Percentiles rank a stretch among this genome's conserved stretches.
These are phyloP conservation scores for Ochropleura leucogaster DNA, from an alignment of 2,888 invertebrate genomes.

Conservation along the genomic window DNA sequence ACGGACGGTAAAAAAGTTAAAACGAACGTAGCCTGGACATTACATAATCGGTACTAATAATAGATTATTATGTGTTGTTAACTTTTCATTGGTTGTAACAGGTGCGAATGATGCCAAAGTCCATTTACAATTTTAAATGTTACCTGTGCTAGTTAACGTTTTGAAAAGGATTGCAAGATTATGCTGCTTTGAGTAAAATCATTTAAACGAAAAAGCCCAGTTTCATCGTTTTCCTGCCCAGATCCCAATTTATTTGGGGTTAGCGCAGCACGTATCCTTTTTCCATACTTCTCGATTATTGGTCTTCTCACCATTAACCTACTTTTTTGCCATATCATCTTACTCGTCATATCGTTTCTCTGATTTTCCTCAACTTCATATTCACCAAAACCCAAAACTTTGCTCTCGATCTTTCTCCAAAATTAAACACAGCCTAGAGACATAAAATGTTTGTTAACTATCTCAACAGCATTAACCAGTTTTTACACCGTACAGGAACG, in stretches of 20 bases:
- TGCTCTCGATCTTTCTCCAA: no score
- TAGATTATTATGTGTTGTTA: slow-evolving; percentile 24
- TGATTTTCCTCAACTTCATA: no score
- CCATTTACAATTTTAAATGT: not conserved
- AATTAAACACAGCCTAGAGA: not conserved
- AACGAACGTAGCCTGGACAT: slow-evolving; percentile 17
- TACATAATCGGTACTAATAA: slow-evolving; percentile 25
- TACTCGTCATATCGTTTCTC: no score
- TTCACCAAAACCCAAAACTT: no score
- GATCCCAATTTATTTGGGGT: no score
- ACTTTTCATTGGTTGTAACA: slow-evolving; percentile 7
- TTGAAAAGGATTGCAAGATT: not conserved
- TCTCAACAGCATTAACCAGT: not conserved
- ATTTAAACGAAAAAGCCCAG: not conserved
- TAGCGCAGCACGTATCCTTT: no score
- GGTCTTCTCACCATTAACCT: no score
- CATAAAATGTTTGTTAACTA: not conserved
- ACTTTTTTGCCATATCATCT: no score
- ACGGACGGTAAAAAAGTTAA: slow-evolving; percentile 37
- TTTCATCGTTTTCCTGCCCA: no score
- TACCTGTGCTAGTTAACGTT: not conserved
- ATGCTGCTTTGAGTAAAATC: not conserved
- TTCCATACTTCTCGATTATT: no score
- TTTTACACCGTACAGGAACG: not conserved
- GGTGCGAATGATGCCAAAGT: not conserved